Base-by-base conservation (phyloP, 2,113 vertebrate species). In the Origma solitaria region DNA sequence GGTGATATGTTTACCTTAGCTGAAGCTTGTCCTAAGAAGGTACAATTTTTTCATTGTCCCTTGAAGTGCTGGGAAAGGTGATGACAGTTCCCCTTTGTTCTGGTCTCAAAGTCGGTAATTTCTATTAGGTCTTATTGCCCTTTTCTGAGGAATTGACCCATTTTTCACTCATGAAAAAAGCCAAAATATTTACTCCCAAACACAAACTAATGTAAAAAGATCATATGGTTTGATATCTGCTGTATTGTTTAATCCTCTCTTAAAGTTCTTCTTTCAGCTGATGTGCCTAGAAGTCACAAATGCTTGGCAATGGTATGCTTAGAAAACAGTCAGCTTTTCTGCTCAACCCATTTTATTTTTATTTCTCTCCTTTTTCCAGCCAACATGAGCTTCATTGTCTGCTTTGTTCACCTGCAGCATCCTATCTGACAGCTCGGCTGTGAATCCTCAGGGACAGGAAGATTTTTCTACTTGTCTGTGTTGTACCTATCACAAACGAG, bases 211-310 rank as follows among this genome's bases (percentile, higher is more conserved):
- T 53, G 20, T 79, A 49, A 71, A 79, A 94, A 71, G 50, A 68
- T 54, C 24, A 28, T 92, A 49, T 28, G 56, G 44, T 92, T 94
- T 90, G 82, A 88, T 94, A 88, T 84, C 49, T 68, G n/a, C 56
- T 90, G 28, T 37, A 71, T 75, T 95, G 71, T 94, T 94, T 94
- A 93, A 95, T 94, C 31, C 27, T 70, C 47, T 86, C 40, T 91
- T 90, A 65, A 86, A 92, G n/a, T 56, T 89, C 65, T 42, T 40
- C 10, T 88, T 77, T 88, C 40, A 53, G 53, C 49, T 75, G 56
- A 25, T 78, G 21, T 61, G 23, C 86, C 72, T 88, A 57, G 64
- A 90, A 88, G 79, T 94, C 79, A 75, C 53, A 71, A 78, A 28
- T 77, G 25, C 75, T 88, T 78, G 68, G 92, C 47, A 83, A 47